Conservation (phyloP, 2,888 invertebrate genomes). For the Pediacus dermestoides region DNA sequence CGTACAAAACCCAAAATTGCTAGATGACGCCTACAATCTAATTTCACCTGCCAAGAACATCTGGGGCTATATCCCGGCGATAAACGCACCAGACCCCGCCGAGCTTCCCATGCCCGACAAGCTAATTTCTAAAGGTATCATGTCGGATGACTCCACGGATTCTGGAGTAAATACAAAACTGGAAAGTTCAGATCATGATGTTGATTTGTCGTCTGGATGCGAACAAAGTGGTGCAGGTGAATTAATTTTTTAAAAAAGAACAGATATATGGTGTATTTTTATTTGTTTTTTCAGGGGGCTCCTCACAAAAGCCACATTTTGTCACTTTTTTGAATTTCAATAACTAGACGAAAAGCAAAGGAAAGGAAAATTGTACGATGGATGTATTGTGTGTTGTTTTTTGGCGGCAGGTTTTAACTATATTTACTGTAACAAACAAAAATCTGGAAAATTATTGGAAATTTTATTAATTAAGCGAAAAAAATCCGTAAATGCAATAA, state of each 20-base stretch:
- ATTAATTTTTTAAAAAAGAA: too few relatives aligned
- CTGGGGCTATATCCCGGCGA: conserved; percentile 28
- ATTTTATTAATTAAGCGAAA: too few relatives aligned
- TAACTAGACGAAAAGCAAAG: conserved; percentile 21
- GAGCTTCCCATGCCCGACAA: conserved; percentile 49
- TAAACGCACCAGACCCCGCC: conserved; percentile 44
- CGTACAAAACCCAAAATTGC: conserved; percentile 40
- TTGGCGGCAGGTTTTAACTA: too few relatives aligned
- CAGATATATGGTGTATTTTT: conserved; percentile 5
- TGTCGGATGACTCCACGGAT: conserved; percentile 43
- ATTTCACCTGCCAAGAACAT: conserved; percentile 44
- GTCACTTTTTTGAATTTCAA: conserved; percentile 32
- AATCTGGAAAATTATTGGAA: too few relatives aligned
- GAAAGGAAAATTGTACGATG: not conserved
- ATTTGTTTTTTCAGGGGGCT: conserved; percentile 20
- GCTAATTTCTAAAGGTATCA: conserved; percentile 42
- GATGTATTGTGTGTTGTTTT: too few relatives aligned
- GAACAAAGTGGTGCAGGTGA: too few relatives aligned
- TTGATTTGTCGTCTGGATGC: conserved; percentile 22
- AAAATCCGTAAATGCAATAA: too few relatives aligned
- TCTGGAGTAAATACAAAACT: conserved; percentile 42
- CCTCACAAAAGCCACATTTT: conserved; percentile 26
- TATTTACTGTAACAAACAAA: too few relatives aligned
- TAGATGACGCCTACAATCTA: conserved; percentile 39
- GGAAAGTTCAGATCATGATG: conserved; percentile 34